These are phyloP conservation scores for Tinea trinotella DNA, from an alignment of 2,888 invertebrate genomes.

Conservation along the genomic window DNA sequence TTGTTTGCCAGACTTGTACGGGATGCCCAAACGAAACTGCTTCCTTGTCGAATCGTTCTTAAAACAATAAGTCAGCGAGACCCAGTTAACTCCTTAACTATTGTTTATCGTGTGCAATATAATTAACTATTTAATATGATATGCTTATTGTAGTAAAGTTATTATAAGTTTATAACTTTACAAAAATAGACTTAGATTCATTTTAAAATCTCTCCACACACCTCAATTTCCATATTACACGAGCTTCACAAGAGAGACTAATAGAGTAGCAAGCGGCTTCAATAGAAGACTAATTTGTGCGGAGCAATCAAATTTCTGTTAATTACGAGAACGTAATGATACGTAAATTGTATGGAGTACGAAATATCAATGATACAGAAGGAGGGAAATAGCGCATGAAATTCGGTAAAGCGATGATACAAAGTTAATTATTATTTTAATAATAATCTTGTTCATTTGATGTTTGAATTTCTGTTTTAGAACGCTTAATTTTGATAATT, in stretches of 20 bases:
- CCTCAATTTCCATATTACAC: constrained; percentile 9
- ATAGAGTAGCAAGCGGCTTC: constrained; percentile 28
- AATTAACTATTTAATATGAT: not conserved
- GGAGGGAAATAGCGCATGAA: not conserved
- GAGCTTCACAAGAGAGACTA: constrained; percentile 12
- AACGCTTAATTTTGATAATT: too few species aligned
- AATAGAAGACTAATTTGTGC: constrained; percentile 55
- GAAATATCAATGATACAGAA: constrained; percentile 6
- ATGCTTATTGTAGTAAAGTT: not conserved
- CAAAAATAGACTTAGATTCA: not conserved
- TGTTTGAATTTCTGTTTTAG: too few species aligned
- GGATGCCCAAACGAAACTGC: constrained; percentile 10
- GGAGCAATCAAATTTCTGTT: constrained; percentile 52
- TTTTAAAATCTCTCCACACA: constrained; percentile 2
- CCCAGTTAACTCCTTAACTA: not conserved
- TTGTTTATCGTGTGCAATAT: not conserved
- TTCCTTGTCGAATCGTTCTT: constrained; percentile 1
- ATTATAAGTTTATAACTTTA: not conserved
- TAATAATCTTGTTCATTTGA: not conserved
- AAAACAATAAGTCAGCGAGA: constrained; percentile 14
- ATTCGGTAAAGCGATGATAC: not conserved
- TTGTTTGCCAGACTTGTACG: constrained; percentile 19
- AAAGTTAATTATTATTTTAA: not conserved
- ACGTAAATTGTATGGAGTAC: constrained; percentile 5
- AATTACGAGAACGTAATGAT: constrained; percentile 10